Base-by-base conservation (phyloP, 2,797 vertebrate species). In the Myripristis jacobus region DNA sequence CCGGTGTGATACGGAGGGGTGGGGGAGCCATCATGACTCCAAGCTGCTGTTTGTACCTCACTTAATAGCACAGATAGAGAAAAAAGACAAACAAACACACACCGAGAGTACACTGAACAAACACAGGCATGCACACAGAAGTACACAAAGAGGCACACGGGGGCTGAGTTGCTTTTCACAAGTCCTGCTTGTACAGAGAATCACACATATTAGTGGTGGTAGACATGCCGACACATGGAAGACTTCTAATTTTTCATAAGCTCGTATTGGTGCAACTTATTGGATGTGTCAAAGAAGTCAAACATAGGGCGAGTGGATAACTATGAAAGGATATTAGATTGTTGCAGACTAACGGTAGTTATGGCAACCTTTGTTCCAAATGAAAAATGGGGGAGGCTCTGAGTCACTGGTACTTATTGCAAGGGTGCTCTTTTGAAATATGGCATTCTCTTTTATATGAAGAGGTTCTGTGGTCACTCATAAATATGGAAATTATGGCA, bases 401-500 rank as follows among this genome's bases (percentile, higher is more conserved):
- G 67, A 73, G 57, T 58, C 27, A 24, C 22, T 18, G 47, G 64
- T 72, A 36, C 50, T 77, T 70, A 80, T 73, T 78, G 46, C 51
- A 54, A 59, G 22, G 44, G 53, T 66, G 70, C 56, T 61, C 62
- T 66, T 75, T 73, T 64, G 31, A 72, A 79, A 81, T 29, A 44
- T 62, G 38, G 9, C 38, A 43, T 74, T 75, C 19, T 65, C 19
- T 34, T 16, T 71, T 48, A 29, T 48, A 71, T 62, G 6, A 73
- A 69, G 66, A 72, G 10, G 9, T 56, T 16, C 27, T 1, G 9
- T 22, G 60, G 73, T 70, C 58, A 67, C 71, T 65, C 53, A 81
- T 76, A 70, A 81, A 84, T 81, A 87, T 86, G 77, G 31, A 75
- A 77, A 80, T 85, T 38, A 65, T 22, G 18, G 41, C 22, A 4